These are phyloP conservation scores for Onychomys torridus DNA, from an alignment of 2,797 vertebrate species.

Conservation along the genomic window DNA sequence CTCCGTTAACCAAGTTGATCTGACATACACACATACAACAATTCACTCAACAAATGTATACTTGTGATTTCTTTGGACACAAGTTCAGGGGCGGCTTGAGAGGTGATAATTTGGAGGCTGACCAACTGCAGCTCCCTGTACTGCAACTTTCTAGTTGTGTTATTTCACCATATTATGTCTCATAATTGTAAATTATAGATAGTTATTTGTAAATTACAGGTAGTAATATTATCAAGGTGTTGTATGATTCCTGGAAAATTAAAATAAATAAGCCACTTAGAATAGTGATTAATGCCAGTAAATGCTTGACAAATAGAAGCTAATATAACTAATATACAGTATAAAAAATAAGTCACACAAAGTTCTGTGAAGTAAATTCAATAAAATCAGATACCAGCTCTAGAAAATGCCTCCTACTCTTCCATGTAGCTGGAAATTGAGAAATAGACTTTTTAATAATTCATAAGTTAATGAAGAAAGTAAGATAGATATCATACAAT, in stretches of 20 bases:
- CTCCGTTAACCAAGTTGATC: neutral
- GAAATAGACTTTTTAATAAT: conserved; percentile 61
- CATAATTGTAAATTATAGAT: neutral
- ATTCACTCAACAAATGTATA: neutral
- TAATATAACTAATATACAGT: neutral
- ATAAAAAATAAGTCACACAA: neutral
- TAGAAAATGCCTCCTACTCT: neutral
- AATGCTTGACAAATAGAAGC: neutral
- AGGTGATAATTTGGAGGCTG: neutral
- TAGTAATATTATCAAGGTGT: neutral
- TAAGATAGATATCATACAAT: conserved; percentile 60
- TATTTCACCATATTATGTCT: neutral
- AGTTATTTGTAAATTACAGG: neutral
- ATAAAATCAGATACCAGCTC: neutral
- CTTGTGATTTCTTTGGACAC: neutral
- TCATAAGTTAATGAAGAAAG: conserved; percentile 64
- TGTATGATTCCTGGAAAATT: neutral
- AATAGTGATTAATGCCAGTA: neutral
- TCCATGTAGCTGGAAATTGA: neutral
- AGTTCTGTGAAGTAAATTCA: neutral
- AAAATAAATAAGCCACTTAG: neutral
- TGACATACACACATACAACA: too few species aligned
- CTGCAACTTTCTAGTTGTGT: neutral
- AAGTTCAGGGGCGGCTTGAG: neutral
- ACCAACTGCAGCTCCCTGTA: neutral